Base-by-base conservation (phyloP, 1,140 invertebrate species). In the Orussus abietinus region DNA sequence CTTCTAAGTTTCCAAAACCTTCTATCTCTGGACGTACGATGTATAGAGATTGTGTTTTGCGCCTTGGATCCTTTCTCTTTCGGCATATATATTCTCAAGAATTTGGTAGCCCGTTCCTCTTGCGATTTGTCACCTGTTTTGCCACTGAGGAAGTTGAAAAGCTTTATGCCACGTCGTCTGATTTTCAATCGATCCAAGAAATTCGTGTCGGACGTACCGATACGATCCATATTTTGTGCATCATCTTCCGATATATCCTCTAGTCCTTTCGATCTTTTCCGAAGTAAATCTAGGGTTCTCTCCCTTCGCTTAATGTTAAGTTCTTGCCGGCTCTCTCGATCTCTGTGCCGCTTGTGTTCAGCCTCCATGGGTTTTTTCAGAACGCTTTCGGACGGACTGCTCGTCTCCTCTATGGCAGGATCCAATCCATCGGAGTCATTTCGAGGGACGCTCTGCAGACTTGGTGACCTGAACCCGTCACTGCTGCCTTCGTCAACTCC, bases 1-100 rank as follows among this genome's bases (percentile, higher is more conserved):
- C 59, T 71, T 9, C 66, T 58, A 13, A 74, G 51, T 37, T 66
- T 69, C 70, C 70, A 72, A 39, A 74, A 74, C 33, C 66, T 63
- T 18, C 68, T 51, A 25, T 72, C 64, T 30, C 66, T 63, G 34
- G 71, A 68, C 28, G 64, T 66, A 26, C 68, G 66, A 38, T 72
- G 69, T 28, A 74, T 66, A 25, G 66, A 64, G 20, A 71, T 74
- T 5, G 69, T 74, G 15, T 72, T 74, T 33, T 62, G 62, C 10
- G 42, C 36, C 30, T 52, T 61, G 2, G 38, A 18, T 15, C 37
- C 28, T 15, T 65, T 68, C 17, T 73, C 70, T 3, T 19, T 9
- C 9, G 69, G 52, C 37, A 64, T 51, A 31, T 69, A 72, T 51
- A 69, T 64, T 14, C 59, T 62, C 5, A 72, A 14, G 0, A 72